Percentiles rank a stretch among this genome's conserved stretches.
These are phyloP conservation scores for Eulemur macaco DNA, from an alignment of 2,113 vertebrate genomes.

Conservation along the genomic window DNA sequence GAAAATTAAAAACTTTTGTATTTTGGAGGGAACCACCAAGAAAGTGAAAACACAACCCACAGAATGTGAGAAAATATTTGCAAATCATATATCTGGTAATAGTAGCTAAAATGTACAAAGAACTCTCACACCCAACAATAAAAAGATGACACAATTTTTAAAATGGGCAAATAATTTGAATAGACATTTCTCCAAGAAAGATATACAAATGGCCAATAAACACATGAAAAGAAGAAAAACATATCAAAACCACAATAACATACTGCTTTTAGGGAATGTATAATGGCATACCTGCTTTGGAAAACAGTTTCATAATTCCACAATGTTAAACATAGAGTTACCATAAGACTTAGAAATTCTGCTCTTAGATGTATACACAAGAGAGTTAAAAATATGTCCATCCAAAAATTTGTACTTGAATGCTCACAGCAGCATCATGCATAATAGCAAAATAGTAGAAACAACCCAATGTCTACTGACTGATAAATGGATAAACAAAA, in stretches of 20 bases:
- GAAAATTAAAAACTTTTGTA: slow-evolving; percentile 3
- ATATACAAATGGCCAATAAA: neutral
- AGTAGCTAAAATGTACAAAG: neutral
- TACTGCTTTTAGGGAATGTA: neutral
- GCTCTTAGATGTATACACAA: neutral
- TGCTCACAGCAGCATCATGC: neutral
- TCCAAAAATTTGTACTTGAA: neutral
- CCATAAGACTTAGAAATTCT: neutral
- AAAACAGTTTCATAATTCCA: neutral
- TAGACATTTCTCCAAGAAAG: neutral
- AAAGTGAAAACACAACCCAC: neutral
- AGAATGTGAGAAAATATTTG: neutral
- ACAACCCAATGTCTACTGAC: neutral
- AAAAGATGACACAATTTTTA: neutral
- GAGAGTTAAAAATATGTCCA: neutral
- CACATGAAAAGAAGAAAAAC: neutral
- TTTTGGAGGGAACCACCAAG: neutral
- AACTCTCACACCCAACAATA: neutral
- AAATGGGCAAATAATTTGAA: neutral
- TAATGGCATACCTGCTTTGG: neutral
- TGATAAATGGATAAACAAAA: neutral
- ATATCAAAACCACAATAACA: slow-evolving; percentile 4
- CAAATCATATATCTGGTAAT: neutral
- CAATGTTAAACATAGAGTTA: neutral
- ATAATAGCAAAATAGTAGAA: neutral